Percentiles rank a stretch among this genome's conserved stretches.
These are phyloP conservation scores for Holacanthus passer DNA, from an alignment of 2,113 vertebrate genomes.

Conservation along the genomic window DNA sequence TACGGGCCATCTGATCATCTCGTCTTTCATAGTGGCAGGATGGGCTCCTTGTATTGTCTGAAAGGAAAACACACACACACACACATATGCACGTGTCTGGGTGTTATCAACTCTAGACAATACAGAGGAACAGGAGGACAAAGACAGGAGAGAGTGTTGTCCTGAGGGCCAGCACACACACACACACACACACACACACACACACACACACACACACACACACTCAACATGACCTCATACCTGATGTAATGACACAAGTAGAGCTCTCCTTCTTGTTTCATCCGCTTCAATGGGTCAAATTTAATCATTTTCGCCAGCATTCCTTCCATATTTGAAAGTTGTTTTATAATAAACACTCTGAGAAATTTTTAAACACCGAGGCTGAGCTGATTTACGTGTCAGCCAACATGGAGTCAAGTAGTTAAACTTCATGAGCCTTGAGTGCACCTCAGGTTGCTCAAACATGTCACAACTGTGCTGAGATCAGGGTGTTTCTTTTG, in stretches of 20 bases:
- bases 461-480: slow-evolving; percentile 36
- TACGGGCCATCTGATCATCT: slow-evolving; percentile 63
- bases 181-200: slow-evolving; percentile 33
- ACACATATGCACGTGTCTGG: slow-evolving; percentile 67
- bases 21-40: slow-evolving; percentile 56
- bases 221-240: slow-evolving; percentile 49
- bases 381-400: slow-evolving; percentile 44
- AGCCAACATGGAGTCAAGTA: slow-evolving; percentile 15
- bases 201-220: slow-evolving; percentile 40
- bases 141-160: slow-evolving; percentile 79
- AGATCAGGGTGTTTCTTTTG: slow-evolving; percentile 5
- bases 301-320: not conserved
- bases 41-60: slow-evolving; percentile 69
- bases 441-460: slow-evolving; percentile 51
- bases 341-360: not conserved
- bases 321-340: slow-evolving; percentile 15
- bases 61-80: slow-evolving; percentile 51
- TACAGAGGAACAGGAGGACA: slow-evolving; percentile 82
- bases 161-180: slow-evolving; percentile 58
- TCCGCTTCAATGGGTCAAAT: slow-evolving; percentile 22
- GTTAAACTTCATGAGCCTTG: slow-evolving; percentile 35
- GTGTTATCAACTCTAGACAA: slow-evolving; percentile 82
- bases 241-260: slow-evolving; percentile 37
- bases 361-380: not conserved
- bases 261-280: slow-evolving; percentile 33